Evolutionary conservation across 2,888 invertebrate genomes (phyloP).

Genomic region (Stratiomys singularior): DNA sequence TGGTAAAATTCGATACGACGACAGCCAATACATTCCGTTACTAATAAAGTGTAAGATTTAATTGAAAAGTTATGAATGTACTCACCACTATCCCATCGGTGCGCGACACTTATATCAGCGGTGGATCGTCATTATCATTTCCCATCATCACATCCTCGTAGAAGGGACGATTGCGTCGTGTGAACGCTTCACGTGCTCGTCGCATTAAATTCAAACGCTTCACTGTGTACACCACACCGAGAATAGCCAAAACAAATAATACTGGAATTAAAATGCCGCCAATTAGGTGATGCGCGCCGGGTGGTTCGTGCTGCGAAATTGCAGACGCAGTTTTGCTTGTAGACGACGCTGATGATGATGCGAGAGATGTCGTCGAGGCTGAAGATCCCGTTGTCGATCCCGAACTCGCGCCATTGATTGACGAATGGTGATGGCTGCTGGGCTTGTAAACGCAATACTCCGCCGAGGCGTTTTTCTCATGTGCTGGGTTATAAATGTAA

Average conservation of each 20-base stretch:
- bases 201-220: conserved; percentile 55
- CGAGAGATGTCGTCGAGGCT: not conserved
- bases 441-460: conserved; percentile 39
- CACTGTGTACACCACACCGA: conserved; percentile 53
- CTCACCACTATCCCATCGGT: conserved; percentile 16
- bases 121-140: conserved; percentile 56
- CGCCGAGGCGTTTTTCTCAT: conserved; percentile 31
- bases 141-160: conserved; percentile 58
- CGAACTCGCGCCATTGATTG: not conserved
- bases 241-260: conserved; percentile 54
- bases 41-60: too few relatives aligned
- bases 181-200: conserved; percentile 54
- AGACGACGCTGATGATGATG: not conserved
- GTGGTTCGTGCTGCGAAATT: conserved; percentile 47
- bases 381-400: conserved; percentile 8
- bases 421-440: not conserved
- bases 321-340: conserved; percentile 45
- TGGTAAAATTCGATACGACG: too few relatives aligned
- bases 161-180: conserved; percentile 55
- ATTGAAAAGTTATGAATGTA: too few relatives aligned
- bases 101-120: conserved; percentile 55
- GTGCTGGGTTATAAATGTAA: conserved; percentile 34
- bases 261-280: conserved; percentile 56
- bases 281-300: conserved; percentile 54
- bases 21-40: too few relatives aligned